Conservation (phyloP, 2,888 invertebrate genomes). For the Chesias legatella region DNA sequence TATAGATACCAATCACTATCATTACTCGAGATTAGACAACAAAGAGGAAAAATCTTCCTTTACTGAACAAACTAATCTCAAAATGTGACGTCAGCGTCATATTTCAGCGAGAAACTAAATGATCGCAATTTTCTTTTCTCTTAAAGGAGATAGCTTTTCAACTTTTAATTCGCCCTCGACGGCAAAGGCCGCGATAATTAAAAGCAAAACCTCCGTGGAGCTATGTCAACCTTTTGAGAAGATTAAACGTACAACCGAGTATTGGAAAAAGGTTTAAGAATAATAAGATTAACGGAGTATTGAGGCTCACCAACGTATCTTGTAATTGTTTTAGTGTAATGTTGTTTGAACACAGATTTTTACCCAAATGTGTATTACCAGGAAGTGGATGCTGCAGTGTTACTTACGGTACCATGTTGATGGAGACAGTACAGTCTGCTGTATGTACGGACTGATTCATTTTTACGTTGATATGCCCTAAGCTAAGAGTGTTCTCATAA, state of each 20-base stretch:
- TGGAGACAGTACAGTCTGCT: no score
- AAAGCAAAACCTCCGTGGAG: conserved; percentile 18
- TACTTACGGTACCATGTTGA: no score
- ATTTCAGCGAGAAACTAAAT: conserved; percentile 6
- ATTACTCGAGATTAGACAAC: no score
- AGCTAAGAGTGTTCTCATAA: no score
- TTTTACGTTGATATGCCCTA: no score
- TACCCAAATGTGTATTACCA: no score
- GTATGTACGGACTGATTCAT: no score
- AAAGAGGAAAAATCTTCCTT: no score
- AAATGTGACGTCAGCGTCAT: conserved; percentile 1
- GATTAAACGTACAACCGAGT: conserved; percentile 3
- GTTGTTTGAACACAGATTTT: no score
- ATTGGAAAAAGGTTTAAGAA: conserved; percentile 5
- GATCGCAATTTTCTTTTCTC: conserved; percentile 11
- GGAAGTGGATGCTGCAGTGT: no score
- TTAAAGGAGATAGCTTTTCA: conserved; percentile 18
- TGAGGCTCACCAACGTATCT: background rate
- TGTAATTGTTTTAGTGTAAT: no score
- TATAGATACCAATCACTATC: no score
- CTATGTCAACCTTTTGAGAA: conserved; percentile 14
- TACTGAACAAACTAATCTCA: background rate
- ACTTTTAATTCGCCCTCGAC: conserved; percentile 35
- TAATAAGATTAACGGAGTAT: background rate
- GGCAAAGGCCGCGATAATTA: conserved; percentile 16